Evolutionary conservation across 2,113 vertebrate species (phyloP), one percentile per base, ranked within the genome.

Genomic region (Egretta garzetta): DNA sequence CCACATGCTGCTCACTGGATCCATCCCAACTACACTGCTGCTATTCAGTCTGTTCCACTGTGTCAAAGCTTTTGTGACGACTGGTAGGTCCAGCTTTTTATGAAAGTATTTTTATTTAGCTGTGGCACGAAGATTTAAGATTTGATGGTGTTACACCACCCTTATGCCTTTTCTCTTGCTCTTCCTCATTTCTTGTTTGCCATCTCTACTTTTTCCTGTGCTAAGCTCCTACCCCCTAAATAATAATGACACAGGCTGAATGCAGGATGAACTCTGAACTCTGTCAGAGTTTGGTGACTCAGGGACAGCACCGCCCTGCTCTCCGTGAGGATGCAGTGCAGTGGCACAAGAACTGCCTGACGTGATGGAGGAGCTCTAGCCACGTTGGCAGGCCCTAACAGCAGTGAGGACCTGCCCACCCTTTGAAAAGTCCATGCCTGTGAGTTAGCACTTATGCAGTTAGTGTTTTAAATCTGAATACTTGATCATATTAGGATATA

Each of bases 21-120:
- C 90, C 72, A 97, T 63, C 96, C 88, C 86, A 96, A 74, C 5
- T 14, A 94, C 63, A 33, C 83, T 41, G 96, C 84, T 92, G 97
- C 90, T 74, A 68, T 98, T 71, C 84, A 41, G 59, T 86, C 74
- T 56, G 98, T 97, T 67, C 98, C 98, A 24, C 3, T 98, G 64
- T 98, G 98, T 30, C 85, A 96, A 76, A 96, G 76, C 89, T 98
- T 98, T 89, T 98, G 98, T 88, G 97, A 98, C 83, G 88, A 97
- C 88, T 98, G 98, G 98, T 98, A 97, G 62, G 98, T 97, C 79
- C 77, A 32, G 23, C 33, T 80, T 76, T n/a, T 76, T 67, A 68
- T 58, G 24, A 1, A 52, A 79, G 62, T 50, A 12, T 67, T 87
- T 96, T 82, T 63, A 59, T 70, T 86, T 80, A 3, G 14, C 39